Evolutionary conservation across 2,888 invertebrate genomes (phyloP), one percentile per base, ranked within the genome.

Genomic region (Crossocerus cetratus): DNA sequence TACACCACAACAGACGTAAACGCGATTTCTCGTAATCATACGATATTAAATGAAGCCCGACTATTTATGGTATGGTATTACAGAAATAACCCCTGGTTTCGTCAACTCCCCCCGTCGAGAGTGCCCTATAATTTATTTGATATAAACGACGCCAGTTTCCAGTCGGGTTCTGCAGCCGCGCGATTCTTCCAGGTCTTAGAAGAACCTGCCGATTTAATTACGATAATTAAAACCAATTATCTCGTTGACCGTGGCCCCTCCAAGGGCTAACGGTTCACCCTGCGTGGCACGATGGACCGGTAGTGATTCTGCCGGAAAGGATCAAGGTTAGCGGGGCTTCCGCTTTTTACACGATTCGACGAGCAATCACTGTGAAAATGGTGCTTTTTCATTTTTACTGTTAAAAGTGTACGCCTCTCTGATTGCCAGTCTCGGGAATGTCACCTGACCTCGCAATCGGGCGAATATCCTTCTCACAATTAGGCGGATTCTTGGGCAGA

Each of bases 241-340:
- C 65, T 69, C 49, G 69, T 69, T 65, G 65, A 65, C 63, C 55
- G 57, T 53, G 45, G 69, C 56, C 54, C 66, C 64, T 70, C 54
- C 21, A 53, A 70, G 32, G 32, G 63, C 69, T 80, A 72, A 77
- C 80, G 77, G 72, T 69, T 60, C 65, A 62, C 66, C 45, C 18
- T 60, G 32, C 20, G 45, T 21, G 23, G 23, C 54, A 53, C 44
- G 75, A 62, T 62, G 55, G 62, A 45, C 68, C 44, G 67, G 75
- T 62, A 69, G 32, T 32, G 32, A 75, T 74, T 65, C 58, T 60
- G 23, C 60, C 22, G 49, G 63, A 82, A 69, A 72, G 81, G 76
- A 80, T 83, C 76, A 82, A 81, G 81, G 81, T 83, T 83, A 84
- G 76, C 78, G 74, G 81, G 83, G 77, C 81, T 84, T 80, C 76